Evolutionary conservation across 2,888 invertebrate genomes (phyloP), one percentile per base, ranked within the genome.

Genomic region (Myopa tessellatipennis): DNA sequence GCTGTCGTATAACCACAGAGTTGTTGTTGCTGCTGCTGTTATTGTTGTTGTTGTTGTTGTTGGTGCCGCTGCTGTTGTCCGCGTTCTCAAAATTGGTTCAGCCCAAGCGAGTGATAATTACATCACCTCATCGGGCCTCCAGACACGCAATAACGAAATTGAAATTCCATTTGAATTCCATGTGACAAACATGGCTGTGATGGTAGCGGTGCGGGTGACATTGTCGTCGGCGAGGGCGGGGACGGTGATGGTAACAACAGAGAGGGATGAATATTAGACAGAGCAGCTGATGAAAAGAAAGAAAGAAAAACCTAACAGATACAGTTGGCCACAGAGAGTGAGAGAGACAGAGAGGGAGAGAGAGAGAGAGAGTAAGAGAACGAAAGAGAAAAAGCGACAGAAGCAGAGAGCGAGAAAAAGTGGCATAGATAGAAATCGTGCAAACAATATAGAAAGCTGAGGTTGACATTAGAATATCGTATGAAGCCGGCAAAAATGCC

Each of bases 101-200:
- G 63, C 65, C 65, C 38, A 52, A 67, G 50, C 38, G 55, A 18
- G 65, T 74, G 74, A 65, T 74, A 74, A 74, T 74, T 67, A 67
- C 67, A 74, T 74, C 34, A 74, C 61, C 50, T 65, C 63, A 65
- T 74, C 52, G 38, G 10, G n/a, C 36, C 50, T n/a, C 63, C 34
- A 67, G 36, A 55, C 36, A 73, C 63, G 55, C 52, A 74, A 63
- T 65, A 50, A 50, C 34, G 16, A 52, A 74, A 65, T 74, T 74
- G 67, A 65, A 74, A 65, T 74, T 65, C 65, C 50, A 74, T 55
- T 65, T 65, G 52, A 38, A 52, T 72, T 60, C 60, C 55, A 26
- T n/a, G n/a, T 12, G n/a, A 18, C 70, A 70, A 55, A 70, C 5
- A 45, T n/a, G 55, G 55, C 16, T 6, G 10, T 10, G 45, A 45